Evolutionary conservation across 2,888 invertebrate genomes (phyloP).

Genomic region (Parnassius glacialis): DNA sequence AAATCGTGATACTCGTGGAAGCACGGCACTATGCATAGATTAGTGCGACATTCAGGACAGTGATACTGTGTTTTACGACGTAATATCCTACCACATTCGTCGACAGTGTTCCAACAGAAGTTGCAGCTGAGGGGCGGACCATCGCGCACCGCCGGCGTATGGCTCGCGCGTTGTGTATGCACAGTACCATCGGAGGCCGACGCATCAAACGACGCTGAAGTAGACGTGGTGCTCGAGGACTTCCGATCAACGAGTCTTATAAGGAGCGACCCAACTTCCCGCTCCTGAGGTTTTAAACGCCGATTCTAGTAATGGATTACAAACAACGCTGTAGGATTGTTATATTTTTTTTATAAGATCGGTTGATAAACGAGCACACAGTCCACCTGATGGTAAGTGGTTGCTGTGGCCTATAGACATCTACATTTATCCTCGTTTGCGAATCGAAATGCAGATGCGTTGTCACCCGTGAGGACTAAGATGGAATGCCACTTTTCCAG

Average conservation of each 20-base stretch:
- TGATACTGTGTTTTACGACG: constrained; percentile 94
- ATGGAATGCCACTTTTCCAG: no score
- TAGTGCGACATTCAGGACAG: constrained; percentile 94
- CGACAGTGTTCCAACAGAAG: constrained; percentile 95
- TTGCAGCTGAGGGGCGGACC: constrained; percentile 94
- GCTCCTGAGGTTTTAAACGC: constrained; percentile 36
- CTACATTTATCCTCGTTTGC: no score
- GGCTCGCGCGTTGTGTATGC: constrained; percentile 83
- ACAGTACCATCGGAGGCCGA: constrained; percentile 33
- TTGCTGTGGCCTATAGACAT: no score
- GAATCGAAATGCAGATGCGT: no score
- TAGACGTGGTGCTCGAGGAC: constrained; percentile 35
- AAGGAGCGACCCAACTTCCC: constrained; percentile 48
- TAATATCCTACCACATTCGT: constrained; percentile 89
- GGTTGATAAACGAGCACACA: no score
- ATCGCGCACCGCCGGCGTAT: constrained; percentile 90
- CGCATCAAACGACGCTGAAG: constrained; percentile 37
- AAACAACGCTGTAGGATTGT: neutral
- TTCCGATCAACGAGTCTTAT: constrained; percentile 50
- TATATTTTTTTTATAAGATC: no score
- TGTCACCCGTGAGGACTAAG: no score
- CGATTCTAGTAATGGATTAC: constrained; percentile 37
- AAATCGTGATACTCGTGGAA: constrained; percentile 92
- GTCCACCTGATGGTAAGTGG: no score
- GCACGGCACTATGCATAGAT: constrained; percentile 93